These are phyloP conservation scores for Oligia latruncula DNA, from an alignment of 2,888 invertebrate genomes.

Conservation along the genomic window DNA sequence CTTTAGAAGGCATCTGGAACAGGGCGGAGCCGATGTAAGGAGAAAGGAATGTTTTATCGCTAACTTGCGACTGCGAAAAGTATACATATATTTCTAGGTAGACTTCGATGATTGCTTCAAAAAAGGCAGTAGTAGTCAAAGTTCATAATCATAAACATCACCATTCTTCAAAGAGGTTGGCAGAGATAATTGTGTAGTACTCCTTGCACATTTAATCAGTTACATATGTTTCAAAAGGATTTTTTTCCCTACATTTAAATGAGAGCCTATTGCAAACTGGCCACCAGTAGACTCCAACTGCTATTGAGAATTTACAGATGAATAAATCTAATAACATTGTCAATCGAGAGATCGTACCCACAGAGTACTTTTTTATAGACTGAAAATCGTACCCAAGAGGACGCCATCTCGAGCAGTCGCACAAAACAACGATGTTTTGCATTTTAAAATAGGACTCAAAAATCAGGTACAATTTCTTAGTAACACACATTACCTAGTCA, in stretches of 20 bases:
- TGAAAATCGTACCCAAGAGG: no score
- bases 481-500: background rate
- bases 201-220: background rate
- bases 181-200: background rate
- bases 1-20: constrained; percentile 40
- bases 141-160: no score
- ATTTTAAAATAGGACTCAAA: background rate
- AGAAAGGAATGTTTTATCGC: constrained; percentile 36
- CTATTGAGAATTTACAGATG: background rate
- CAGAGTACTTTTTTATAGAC: no score
- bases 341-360: no score
- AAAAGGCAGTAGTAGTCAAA: background rate
- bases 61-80: constrained; percentile 13
- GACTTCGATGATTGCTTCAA: background rate
- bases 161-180: background rate
- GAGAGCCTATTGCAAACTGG: background rate
- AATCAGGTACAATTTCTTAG: background rate
- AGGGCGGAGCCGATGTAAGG: constrained; percentile 21
- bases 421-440: background rate
- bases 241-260: no score
- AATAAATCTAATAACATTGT: no score
- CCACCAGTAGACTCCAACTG: background rate
- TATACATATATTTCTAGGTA: background rate
- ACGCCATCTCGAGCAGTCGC: background rate
- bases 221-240: background rate